Conservation (phyloP, 2,888 invertebrate species). For the Sphaeridia pumilis region DNA sequence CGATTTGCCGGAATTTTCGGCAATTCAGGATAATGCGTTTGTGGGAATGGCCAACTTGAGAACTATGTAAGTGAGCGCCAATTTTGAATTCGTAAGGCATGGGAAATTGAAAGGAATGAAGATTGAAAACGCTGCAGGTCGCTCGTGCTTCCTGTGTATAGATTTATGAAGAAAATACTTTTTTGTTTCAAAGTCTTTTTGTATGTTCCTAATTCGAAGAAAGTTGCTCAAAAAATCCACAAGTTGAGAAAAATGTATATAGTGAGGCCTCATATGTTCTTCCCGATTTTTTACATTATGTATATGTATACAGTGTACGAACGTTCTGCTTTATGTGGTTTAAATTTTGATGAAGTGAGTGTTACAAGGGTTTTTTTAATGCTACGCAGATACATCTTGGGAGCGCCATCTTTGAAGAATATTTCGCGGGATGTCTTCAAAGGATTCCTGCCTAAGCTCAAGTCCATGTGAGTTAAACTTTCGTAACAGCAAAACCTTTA, state of each 20-base stretch:
- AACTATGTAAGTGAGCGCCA: slow-evolving; percentile 23
- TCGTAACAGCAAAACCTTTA: neutral
- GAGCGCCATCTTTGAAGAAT: slow-evolving; percentile 26
- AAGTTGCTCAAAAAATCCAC: neutral
- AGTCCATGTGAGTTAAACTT: slow-evolving; percentile 29
- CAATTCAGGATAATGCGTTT: slow-evolving; percentile 25
- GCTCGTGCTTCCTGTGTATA: no score
- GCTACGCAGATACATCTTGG: slow-evolving; percentile 24
- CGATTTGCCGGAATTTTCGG: slow-evolving; percentile 23
- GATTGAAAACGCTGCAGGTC: no score
- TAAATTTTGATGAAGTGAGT: slow-evolving; percentile 1
- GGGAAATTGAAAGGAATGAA: neutral
- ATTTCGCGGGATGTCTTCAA: slow-evolving; percentile 30
- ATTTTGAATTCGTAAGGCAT: neutral
- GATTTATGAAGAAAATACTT: no score
- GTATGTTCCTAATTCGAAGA: no score
- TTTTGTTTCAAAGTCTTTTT: no score
- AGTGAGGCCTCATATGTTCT: no score
- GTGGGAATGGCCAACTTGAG: slow-evolving; percentile 22
- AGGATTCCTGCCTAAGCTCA: slow-evolving; percentile 29
- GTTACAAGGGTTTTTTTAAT: neutral
- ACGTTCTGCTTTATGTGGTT: no score
- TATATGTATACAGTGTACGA: no score
- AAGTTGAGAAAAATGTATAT: neutral
- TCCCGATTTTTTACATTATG: no score